Evolutionary conservation across 2,888 invertebrate species (phyloP), one percentile per base, ranked within the genome.

Genomic region (Drosophila yooni): DNA sequence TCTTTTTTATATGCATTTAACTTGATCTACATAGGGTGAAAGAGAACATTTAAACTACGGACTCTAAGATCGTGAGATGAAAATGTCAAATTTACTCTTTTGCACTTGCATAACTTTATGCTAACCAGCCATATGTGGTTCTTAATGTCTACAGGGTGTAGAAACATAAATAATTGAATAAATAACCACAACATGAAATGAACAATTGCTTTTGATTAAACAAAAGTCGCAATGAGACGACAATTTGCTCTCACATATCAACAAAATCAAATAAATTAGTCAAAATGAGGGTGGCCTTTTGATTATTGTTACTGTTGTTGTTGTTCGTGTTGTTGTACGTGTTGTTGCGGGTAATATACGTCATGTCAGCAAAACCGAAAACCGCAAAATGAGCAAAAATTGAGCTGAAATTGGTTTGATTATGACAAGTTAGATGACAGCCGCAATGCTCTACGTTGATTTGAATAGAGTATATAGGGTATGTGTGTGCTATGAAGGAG

Each of bases 121-220:
- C 46, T 25, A 1, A 46, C 8, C 25, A 46, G 21, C 13, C 21
- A 13, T 21, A 13, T 6, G 7, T n/a, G 8, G 11, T 13, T 38
- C n/a, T 38, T 4, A 5, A 4, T 7, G n/a, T 4, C 2, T 66
- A 52, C 34, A 71, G 78, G 64, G 78, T 75, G 63, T 75, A 3
- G 13, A 10, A 13, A 27, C 18, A 31, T 10, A 50, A 33, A 70
- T 71, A 75, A 71, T 57, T 68, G 76, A 62, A 63, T 79, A 70
- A 79, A 67, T 56, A 75, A 67, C 74, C 63, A 60, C 74, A 82
- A 82, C 70, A 75, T 85, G 83, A 80, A 89, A 81, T 89, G 85
- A 88, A 91, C 91, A 91, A 91, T 90, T 91, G 90, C 76, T 78
- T 83, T 82, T 91, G 83, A 91, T 90, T 90, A 91, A 89, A 89